Percentiles rank a stretch among this genome's conserved stretches.
Evolutionary conservation across 1,140 invertebrate species (phyloP).

Genomic region (Drosophila varians): DNA sequence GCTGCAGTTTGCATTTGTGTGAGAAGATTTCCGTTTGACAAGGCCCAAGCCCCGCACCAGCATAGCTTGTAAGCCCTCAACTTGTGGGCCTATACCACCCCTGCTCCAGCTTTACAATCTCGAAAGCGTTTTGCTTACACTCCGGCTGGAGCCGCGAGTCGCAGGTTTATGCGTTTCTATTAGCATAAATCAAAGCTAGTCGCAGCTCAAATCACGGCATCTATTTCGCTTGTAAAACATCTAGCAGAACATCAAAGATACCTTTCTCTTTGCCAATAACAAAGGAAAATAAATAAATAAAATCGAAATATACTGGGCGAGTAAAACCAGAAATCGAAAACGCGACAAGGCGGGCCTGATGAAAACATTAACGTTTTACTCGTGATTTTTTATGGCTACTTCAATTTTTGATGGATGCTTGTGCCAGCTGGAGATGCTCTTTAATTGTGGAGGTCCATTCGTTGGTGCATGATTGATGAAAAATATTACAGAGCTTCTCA

Average conservation of each 20-base stretch:
- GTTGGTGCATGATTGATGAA: not conserved
- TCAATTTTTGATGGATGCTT: constrained; percentile 62
- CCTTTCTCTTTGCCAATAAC: constrained; percentile 64
- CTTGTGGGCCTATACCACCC: not conserved
- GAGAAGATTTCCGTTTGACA: constrained; percentile 73
- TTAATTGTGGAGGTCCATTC: not conserved
- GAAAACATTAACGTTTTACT: constrained; percentile 77
- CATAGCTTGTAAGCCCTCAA: too few species aligned
- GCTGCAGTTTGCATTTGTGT: constrained; percentile 71
- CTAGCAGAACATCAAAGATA: constrained; percentile 62
- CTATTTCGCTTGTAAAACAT: constrained; percentile 67
- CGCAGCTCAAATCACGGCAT: constrained; percentile 9
- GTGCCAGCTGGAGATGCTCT: constrained; percentile 19
- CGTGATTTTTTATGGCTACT: constrained; percentile 71
- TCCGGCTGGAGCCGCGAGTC: constrained; percentile 10
- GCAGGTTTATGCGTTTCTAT: constrained; percentile 65
- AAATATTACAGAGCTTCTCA: too few species aligned
- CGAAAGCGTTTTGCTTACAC: constrained; percentile 70
- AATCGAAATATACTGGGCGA: constrained; percentile 8
- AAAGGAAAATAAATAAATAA: constrained; percentile 15
- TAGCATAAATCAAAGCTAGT: constrained; percentile 71
- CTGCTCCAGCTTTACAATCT: constrained; percentile 34
- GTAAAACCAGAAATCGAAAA: constrained; percentile 54
- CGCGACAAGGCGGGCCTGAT: constrained; percentile 57
- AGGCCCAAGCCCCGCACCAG: constrained; percentile 29